Percentiles rank a stretch among this genome's conserved stretches.
Evolutionary conservation across 2,888 invertebrate species (phyloP).

Genomic region (Tanypteryx hageni): DNA sequence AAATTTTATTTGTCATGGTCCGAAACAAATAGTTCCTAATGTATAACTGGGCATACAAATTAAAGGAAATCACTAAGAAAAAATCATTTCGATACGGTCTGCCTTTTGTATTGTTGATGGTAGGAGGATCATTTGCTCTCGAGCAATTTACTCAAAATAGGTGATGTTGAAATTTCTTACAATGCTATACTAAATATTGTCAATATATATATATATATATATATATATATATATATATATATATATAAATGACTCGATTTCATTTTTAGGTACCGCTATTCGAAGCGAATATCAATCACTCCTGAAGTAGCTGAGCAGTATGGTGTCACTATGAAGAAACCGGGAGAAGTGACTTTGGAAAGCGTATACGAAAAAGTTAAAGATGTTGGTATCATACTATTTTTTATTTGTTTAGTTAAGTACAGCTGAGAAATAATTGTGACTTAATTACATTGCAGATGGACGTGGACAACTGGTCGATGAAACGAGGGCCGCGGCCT

Average conservation of each 20-base stretch:
- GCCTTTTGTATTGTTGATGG: slow-evolving; percentile 84
- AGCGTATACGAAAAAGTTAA: slow-evolving; percentile 85
- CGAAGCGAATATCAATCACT: slow-evolving; percentile 78
- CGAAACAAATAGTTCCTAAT: background rate
- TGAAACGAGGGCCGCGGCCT: slow-evolving; percentile 89
- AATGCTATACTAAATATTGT: too few relatives aligned
- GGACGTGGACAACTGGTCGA: slow-evolving; percentile 91
- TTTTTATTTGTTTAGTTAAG: background rate
- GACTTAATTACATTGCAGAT: slow-evolving; percentile 72
- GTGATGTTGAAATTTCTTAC: slow-evolving; percentile 74
- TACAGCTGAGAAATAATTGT: background rate
- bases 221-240: too few relatives aligned
- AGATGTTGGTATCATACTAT: slow-evolving; percentile 71
- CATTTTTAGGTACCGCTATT: slow-evolving; percentile 77
- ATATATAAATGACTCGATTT: background rate
- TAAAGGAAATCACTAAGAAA: slow-evolving; percentile 57
- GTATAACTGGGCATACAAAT: slow-evolving; percentile 5
- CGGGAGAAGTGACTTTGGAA: slow-evolving; percentile 85
- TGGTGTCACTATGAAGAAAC: slow-evolving; percentile 82
- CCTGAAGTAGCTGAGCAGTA: slow-evolving; percentile 82
- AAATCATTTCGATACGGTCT: slow-evolving; percentile 80
- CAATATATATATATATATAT: too few relatives aligned
- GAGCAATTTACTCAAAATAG: slow-evolving; percentile 85
- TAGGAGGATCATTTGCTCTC: slow-evolving; percentile 88
- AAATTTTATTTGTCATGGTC: background rate